A percentile compares a stretch with the other conserved stretches of the same genome.
These are phyloP conservation scores for Ophiothrix spiculata DNA, from an alignment of 35 echinoderm and acorn worm genomes.

Conservation along the genomic window DNA sequence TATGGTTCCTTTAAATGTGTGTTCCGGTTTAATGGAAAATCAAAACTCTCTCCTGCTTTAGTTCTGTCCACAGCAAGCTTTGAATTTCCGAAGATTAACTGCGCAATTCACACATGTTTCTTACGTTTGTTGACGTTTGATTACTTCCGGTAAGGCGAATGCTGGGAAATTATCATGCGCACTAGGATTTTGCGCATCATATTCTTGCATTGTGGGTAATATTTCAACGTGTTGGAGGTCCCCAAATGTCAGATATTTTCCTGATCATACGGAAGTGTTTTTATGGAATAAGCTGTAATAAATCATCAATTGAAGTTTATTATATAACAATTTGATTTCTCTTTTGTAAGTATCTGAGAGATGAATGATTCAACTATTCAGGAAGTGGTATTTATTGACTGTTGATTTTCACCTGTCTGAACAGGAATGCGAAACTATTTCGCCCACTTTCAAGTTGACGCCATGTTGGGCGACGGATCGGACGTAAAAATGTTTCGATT, in stretches of 20 bases:
- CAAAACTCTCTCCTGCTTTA: no score
- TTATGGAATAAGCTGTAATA: neutral
- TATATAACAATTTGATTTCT: neutral
- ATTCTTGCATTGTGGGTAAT: constrained; percentile 57
- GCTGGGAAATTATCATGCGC: no score
- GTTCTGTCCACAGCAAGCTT: no score
- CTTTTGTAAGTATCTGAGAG: neutral
- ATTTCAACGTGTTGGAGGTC: constrained; percentile 67
- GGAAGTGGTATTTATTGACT: neutral
- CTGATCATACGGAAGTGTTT: neutral
- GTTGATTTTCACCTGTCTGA: neutral
- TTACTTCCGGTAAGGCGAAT: no score
- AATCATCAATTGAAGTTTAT: neutral
- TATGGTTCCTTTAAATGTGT: no score
- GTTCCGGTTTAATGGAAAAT: no score
- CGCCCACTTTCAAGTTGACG: constrained; percentile 24
- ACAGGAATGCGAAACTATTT: constrained; percentile 8
- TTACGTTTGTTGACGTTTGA: no score
- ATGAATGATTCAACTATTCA: neutral
- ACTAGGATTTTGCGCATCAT: no score
- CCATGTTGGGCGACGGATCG: constrained; percentile 47
- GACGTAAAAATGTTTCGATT: no score
- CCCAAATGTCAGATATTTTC: constrained; percentile 1
- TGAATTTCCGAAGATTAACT: no score
- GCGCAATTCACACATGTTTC: no score